Conservation (phyloP, 2,113 vertebrate species). For the Cyprinodon brontotheroides region DNA sequence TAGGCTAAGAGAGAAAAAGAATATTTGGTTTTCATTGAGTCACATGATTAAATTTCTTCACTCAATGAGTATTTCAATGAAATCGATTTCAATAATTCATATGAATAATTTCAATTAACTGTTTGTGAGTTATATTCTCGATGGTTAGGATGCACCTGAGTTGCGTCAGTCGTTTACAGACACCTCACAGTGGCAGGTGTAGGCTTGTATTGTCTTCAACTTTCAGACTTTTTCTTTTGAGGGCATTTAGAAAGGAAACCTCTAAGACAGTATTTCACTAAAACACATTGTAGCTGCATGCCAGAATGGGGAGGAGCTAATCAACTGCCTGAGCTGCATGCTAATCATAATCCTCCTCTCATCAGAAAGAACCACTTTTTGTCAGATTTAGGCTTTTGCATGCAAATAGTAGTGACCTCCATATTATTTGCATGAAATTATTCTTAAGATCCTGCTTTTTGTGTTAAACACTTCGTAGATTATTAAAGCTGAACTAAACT, state of each 20-base stretch:
- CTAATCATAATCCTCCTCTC: not conserved
- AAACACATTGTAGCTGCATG: constrained; percentile 1
- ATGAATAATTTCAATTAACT: not conserved
- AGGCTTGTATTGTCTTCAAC: constrained; percentile 2
- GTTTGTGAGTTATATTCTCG: not conserved
- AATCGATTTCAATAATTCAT: not conserved
- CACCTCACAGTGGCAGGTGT: not conserved
- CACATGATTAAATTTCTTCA: not conserved
- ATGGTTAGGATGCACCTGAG: not conserved
- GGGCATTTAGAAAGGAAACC: not conserved
- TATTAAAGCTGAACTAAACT: too few species aligned
- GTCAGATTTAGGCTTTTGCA: constrained; percentile 7
- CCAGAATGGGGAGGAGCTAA: not conserved
- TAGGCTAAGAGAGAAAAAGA: not conserved
- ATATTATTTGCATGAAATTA: not conserved
- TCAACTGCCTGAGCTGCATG: constrained; percentile 3
- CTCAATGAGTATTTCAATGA: not conserved
- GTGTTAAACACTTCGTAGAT: not conserved
- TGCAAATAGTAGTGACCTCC: not conserved
- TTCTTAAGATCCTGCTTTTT: not conserved
- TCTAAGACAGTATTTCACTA: not conserved
- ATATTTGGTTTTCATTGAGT: not conserved
- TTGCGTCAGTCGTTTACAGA: constrained; percentile 14
- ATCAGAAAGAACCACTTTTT: constrained; percentile 5
- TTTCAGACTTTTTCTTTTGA: not conserved